A percentile compares a stretch with the other conserved stretches of the same genome.
These are phyloP conservation scores for Meloe dianella DNA, from an alignment of 2,888 invertebrate species.

Conservation along the genomic window DNA sequence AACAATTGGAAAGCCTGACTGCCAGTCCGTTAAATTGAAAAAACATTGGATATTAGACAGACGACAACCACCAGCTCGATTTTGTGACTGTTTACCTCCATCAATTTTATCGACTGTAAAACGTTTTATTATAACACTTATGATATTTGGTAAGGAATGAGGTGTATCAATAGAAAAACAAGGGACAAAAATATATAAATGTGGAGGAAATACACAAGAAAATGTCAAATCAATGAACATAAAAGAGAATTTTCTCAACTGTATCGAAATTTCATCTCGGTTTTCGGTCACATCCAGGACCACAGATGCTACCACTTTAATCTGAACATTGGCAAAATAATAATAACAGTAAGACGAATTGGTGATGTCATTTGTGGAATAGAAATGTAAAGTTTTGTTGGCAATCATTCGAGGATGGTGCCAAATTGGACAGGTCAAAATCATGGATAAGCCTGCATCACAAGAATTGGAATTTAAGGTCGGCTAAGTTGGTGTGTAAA, in stretches of 20 bases:
- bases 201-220: neutral
- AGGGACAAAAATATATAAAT: neutral
- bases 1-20: no score
- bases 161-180: neutral
- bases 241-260: neutral
- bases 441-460: neutral
- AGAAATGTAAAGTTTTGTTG: conserved; percentile 1
- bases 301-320: neutral
- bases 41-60: neutral
- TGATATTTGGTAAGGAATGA: neutral
- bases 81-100: neutral
- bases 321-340: neutral
- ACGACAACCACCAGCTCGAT: neutral
- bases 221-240: neutral
- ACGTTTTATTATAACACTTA: neutral
- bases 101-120: conserved; percentile 4
- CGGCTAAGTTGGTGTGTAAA: neutral
- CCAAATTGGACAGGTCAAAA: neutral
- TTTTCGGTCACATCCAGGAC: neutral
- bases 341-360: neutral
- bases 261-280: neutral
- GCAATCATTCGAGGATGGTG: neutral
- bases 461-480: neutral
- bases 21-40: neutral
- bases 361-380: neutral